phyloP scores from a whole-genome alignment of 2,888 invertebrate species.

The Lissonota sp. region DNA sequence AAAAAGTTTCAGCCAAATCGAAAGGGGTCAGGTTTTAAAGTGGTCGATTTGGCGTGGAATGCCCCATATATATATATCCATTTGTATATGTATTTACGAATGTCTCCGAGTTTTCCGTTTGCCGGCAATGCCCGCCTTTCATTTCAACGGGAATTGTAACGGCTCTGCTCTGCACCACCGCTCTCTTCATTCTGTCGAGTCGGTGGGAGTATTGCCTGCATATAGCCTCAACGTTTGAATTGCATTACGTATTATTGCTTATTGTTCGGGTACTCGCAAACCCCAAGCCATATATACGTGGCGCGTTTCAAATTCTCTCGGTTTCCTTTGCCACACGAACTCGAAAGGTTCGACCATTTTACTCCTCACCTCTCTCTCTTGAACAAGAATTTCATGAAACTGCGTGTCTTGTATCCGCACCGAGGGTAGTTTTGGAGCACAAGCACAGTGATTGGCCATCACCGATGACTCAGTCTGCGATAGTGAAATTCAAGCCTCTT shows the following conservation, averaged over 20 bases:
- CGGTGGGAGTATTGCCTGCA: conserved; percentile 76
- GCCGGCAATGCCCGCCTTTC: conserved; percentile 80
- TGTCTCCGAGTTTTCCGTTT: conserved; percentile 74
- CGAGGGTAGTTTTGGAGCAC: background rate
- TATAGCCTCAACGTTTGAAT: conserved; percentile 80
- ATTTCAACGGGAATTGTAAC: conserved; percentile 79
- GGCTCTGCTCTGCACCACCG: conserved; percentile 47
- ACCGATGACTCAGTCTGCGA: too few relatives aligned
- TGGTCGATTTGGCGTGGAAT: too few relatives aligned
- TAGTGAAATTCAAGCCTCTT: too few relatives aligned
- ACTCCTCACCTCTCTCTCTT: conserved; percentile 15
- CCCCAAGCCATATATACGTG: conserved; percentile 3
- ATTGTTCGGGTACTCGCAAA: conserved; percentile 77
- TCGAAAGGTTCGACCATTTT: conserved; percentile 51
- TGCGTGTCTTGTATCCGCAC: conserved; percentile 26
- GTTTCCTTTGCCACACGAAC: conserved; percentile 56
- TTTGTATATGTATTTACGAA: conserved; percentile 44
- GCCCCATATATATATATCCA: background rate
- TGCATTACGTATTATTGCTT: conserved; percentile 83
- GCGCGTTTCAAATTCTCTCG: conserved; percentile 57
- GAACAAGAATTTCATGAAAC: conserved; percentile 36
- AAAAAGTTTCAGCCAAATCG: background rate
- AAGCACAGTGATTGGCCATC: too few relatives aligned
- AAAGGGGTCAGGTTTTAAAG: too few relatives aligned
- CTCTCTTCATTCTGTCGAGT: conserved; percentile 66